Base-by-base conservation (phyloP, 2,888 invertebrate species). In the Drosophila pseudotakahashii region DNA sequence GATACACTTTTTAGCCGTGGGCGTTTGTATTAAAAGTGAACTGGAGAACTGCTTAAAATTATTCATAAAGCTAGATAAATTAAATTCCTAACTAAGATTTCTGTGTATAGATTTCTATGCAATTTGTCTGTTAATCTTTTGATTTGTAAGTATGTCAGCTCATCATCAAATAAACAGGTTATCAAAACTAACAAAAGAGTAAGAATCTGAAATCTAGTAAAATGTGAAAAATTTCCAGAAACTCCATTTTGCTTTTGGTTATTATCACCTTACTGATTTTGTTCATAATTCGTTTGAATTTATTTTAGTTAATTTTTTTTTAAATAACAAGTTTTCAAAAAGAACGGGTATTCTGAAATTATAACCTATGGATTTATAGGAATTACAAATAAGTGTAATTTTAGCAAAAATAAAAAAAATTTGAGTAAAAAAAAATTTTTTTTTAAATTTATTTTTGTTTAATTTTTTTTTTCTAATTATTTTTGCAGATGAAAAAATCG, bases 401-500 rank as follows among this genome's bases (percentile, higher is more conserved):
- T n/a, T n/a, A n/a, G n/a, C n/a, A n/a, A n/a, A n/a, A n/a, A n/a
- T n/a, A n/a, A n/a, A n/a, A n/a, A n/a, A n/a, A n/a, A n/a, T n/a
- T n/a, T n/a, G n/a, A n/a, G n/a, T n/a, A n/a, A n/a, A n/a, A n/a
- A n/a, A n/a, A n/a, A n/a, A n/a, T n/a, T n/a, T n/a, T n/a, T n/a
- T n/a, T 6, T n/a, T 7, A 5, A 7, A 1, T 7, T 30, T 30
- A 30, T 30, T 30, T 5, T 10, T 2, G 19, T 19, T 19, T n/a
- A 19, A 19, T 34, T 39, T 42, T 32, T 26, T 26, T 19, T 19
- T 19, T 19, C 19, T 26, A 1, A 26, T 6, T 7, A 45, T 7
- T 50, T 55, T 79, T 71, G 36, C 75, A 85, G 84, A 74, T 83
- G 30, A 85, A 88, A 67, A 85, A 88, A 73, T 67, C 79, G 23